A percentile compares a stretch with the other conserved stretches of the same genome.
phyloP scores from a whole-genome alignment of 2,888 invertebrate genomes.

The Spodoptera picta region DNA sequence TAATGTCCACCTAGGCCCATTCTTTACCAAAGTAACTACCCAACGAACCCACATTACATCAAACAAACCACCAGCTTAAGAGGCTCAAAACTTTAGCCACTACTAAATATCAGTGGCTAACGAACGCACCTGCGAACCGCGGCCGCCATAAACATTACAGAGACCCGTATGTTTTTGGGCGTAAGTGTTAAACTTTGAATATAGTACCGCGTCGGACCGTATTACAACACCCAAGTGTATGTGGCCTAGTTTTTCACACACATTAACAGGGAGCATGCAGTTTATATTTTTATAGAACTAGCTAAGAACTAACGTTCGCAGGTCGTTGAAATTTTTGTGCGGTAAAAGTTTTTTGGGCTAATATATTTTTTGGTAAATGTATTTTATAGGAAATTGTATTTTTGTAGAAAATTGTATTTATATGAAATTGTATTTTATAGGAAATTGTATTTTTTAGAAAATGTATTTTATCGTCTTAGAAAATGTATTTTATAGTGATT shows the following conservation, averaged over 20 bases:
- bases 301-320: conserved; percentile 47
- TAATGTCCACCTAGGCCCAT: background rate
- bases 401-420: no score
- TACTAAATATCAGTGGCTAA: conserved; percentile 49
- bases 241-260: conserved; percentile 58
- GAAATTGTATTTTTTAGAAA: no score
- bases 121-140: conserved; percentile 52
- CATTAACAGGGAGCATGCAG: conserved; percentile 42
- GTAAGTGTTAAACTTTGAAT: conserved; percentile 61
- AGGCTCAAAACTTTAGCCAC: conserved; percentile 50
- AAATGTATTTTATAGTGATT: no score
- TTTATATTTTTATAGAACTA: conserved; percentile 61
- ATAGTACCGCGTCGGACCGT: conserved; percentile 49
- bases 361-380: background rate
- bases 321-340: conserved; percentile 44
- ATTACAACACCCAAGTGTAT: conserved; percentile 46
- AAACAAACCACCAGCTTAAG: conserved; percentile 41
- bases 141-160: conserved; percentile 46
- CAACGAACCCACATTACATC: conserved; percentile 25
- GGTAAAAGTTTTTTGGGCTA: conserved; percentile 3
- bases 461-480: no score
- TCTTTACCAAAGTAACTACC: background rate
- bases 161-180: conserved; percentile 55
- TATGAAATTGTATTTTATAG: no score
- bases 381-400: no score